These are phyloP conservation scores for Polyergus mexicanus DNA, from an alignment of 1,140 invertebrate genomes.

Conservation along the genomic window DNA sequence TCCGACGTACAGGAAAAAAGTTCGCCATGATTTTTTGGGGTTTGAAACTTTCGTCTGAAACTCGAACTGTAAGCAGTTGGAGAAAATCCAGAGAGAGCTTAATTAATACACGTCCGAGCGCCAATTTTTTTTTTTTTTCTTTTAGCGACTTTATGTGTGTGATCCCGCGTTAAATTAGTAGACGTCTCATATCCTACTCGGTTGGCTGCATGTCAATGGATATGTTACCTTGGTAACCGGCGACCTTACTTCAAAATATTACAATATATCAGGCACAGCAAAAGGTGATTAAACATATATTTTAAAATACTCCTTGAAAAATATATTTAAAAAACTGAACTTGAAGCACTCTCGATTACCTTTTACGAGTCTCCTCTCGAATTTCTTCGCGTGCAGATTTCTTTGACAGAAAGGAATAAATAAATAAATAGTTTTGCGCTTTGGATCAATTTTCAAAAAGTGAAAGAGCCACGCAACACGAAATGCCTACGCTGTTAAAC, in stretches of 20 bases:
- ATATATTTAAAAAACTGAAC: neutral
- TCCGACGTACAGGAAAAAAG: slow-evolving; percentile 43
- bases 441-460: neutral
- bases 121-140: slow-evolving; percentile 44
- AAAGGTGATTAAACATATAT: neutral
- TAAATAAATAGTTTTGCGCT: slow-evolving; percentile 17
- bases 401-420: neutral
- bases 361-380: neutral
- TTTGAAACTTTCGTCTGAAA: neutral
- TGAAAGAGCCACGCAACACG: neutral
- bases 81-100: slow-evolving; percentile 49
- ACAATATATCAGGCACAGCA: neutral
- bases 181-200: slow-evolving; percentile 2
- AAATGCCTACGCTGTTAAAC: neutral
- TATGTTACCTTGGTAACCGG: neutral
- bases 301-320: neutral
- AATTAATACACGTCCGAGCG: slow-evolving; percentile 44
- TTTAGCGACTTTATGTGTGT: neutral
- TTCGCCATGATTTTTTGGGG: neutral
- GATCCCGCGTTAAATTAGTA: slow-evolving; percentile 16
- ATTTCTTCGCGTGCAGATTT: slow-evolving; percentile 4
- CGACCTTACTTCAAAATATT: neutral
- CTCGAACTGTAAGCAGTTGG: slow-evolving; percentile 20
- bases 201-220: neutral
- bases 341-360: neutral